Evolutionary conservation across 2,797 vertebrate genomes (phyloP).

Genomic region (Phoxinus dragarum): DNA sequence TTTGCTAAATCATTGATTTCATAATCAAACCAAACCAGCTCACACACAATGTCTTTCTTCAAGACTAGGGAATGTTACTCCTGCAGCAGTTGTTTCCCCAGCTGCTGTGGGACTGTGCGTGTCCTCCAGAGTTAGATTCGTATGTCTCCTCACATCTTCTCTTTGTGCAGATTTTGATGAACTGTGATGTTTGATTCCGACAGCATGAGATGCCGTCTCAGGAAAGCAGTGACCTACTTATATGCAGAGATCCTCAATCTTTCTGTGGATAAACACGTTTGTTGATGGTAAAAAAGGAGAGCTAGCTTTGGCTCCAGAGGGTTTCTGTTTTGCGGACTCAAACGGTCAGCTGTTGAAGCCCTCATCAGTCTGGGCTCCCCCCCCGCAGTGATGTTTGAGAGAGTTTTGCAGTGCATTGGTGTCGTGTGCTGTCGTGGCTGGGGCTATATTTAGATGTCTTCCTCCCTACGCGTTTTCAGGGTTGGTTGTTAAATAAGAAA

Average conservation of each 20-base stretch:
- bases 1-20: not conserved
- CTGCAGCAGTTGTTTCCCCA: slow-evolving; percentile 24
- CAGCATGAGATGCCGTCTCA: slow-evolving; percentile 21
- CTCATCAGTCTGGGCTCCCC: slow-evolving; percentile 22
- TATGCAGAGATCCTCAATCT: slow-evolving; percentile 23
- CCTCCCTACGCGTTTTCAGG: slow-evolving; percentile 85
- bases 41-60: not conserved
- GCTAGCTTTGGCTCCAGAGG: not conserved
- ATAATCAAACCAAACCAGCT: not conserved
- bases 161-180: slow-evolving; percentile 33
- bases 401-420: slow-evolving; percentile 54
- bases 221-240: slow-evolving; percentile 31
- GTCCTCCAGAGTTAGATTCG: slow-evolving; percentile 1
- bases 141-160: slow-evolving; percentile 24
- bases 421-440: slow-evolving; percentile 77
- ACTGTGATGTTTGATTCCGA: slow-evolving; percentile 32
- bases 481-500: slow-evolving; percentile 87
- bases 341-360: slow-evolving; percentile 34
- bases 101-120: slow-evolving; percentile 2
- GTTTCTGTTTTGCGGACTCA: not conserved
- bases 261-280: not conserved
- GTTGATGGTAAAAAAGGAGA: slow-evolving; percentile 4
- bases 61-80: not conserved
- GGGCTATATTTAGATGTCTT: slow-evolving; percentile 84
- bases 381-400: slow-evolving; percentile 33